Base-by-base conservation (phyloP, 2,113 vertebrate genomes). In the Chaetorhynchus papuensis region DNA sequence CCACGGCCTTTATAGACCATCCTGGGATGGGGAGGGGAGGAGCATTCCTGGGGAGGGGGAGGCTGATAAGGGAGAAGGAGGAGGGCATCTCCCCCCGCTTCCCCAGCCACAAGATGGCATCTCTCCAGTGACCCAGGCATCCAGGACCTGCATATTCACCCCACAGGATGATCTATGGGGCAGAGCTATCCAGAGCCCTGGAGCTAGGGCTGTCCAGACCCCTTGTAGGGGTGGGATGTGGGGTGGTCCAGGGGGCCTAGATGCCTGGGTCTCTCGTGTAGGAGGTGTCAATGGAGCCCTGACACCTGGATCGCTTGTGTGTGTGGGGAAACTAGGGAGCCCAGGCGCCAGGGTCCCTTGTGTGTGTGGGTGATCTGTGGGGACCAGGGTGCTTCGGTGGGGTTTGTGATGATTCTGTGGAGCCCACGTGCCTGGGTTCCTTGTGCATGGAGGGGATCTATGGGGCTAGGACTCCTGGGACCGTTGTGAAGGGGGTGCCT, bases 11-110 rank as follows among this genome's bases (percentile, higher is more conserved):
- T 90, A 90, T 90, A 84, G 54, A 26, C 70, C 79, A 76, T 76
- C 63, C 47, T 78, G 65, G 50, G 72, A 56, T 70, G 79, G 70
- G 63, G 70, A 87, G 84, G 84, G 84, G 84, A 90, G 79, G 87
- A 83, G 87, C 87, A 83, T 90, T 90, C 87, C 71, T 90, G 70
- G 21, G 87, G 63, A 90, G 79, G 71, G 87, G 87, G 87, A 83
- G 87, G 78, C n/a, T 76, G 87, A 83, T 76, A 76, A 61, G 47
- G 30, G 69, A 71, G 49, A 28, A 61, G 50, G 33, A 77, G 80
- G 42, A 47, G 65, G 72, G 16, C 37, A 64, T 15, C 44, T n/a
- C 23, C 37, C 15, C 6, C 13, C 3, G 5, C 42, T 71, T 76
- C 35, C 37, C 31, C 49, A 56, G 65, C 65, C 50, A 42, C 65